Evolutionary conservation across 2,888 invertebrate species (phyloP).

Genomic region (Sinhomidia bicolor): DNA sequence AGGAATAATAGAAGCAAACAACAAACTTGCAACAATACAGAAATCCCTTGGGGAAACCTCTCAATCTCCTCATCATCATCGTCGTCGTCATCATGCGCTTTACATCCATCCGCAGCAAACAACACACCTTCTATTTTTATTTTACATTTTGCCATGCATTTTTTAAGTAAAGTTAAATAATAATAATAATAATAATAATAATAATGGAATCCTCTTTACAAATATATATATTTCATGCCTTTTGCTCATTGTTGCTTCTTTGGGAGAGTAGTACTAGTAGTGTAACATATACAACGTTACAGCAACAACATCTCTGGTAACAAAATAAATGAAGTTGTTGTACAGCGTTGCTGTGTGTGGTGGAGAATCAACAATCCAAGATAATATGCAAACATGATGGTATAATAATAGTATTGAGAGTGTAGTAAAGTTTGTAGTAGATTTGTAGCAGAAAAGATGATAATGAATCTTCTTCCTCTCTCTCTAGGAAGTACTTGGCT

Average conservation of each 20-base stretch:
- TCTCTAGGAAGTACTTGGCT: background rate
- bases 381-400: too few relatives aligned
- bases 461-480: background rate
- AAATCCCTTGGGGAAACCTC: background rate
- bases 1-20: background rate
- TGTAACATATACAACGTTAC: background rate
- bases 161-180: slow-evolving; percentile 38
- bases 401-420: too few relatives aligned
- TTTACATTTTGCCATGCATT: background rate
- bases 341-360: background rate
- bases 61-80: too few relatives aligned
- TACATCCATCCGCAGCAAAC: background rate
- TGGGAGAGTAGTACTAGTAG: too few relatives aligned
- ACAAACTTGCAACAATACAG: too few relatives aligned
- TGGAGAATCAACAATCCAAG: too few relatives aligned
- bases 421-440: background rate
- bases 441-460: background rate
- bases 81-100: background rate
- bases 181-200: too few relatives aligned
- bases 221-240: too few relatives aligned
- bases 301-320: too few relatives aligned
- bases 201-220: too few relatives aligned
- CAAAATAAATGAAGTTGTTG: too few relatives aligned
- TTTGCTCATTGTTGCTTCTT: too few relatives aligned
- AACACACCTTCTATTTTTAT: background rate